Evolutionary conservation across 2,888 invertebrate species (phyloP).

Genomic region (Acleris holmiana): DNA sequence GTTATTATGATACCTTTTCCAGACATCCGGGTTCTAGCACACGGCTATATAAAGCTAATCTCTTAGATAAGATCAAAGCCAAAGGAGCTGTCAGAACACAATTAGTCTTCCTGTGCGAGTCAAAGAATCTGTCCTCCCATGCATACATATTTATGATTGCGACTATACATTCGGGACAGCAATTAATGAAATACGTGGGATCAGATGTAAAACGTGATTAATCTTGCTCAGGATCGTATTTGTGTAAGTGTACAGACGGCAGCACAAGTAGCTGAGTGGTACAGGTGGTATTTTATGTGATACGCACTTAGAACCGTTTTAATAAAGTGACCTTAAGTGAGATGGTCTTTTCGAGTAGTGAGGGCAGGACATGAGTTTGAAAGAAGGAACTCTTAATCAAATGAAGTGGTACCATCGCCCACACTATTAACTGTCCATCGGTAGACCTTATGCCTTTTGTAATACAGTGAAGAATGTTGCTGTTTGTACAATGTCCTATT

Average conservation of each 20-base stretch:
- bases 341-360: no score
- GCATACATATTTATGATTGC: constrained; percentile 36
- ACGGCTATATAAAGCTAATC: constrained; percentile 10
- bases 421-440: no score
- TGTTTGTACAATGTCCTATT: no score
- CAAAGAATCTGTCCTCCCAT: constrained; percentile 32
- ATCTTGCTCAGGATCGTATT: constrained; percentile 43
- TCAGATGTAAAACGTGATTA: constrained; percentile 47
- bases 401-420: no score
- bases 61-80: constrained; percentile 27
- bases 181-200: constrained; percentile 38
- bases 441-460: no score
- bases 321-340: no score
- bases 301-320: no score
- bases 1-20: neutral
- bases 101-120: constrained; percentile 30
- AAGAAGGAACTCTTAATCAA: no score
- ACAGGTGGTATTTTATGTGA: no score
- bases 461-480: no score
- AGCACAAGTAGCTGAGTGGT: no score
- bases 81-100: constrained; percentile 32
- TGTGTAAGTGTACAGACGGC: constrained; percentile 25
- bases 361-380: no score
- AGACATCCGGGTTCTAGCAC: neutral
- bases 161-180: constrained; percentile 37